Percentiles rank a stretch among this genome's conserved stretches.
Evolutionary conservation across 1,140 invertebrate species (phyloP).

Genomic region (Heterodera schachtii): DNA sequence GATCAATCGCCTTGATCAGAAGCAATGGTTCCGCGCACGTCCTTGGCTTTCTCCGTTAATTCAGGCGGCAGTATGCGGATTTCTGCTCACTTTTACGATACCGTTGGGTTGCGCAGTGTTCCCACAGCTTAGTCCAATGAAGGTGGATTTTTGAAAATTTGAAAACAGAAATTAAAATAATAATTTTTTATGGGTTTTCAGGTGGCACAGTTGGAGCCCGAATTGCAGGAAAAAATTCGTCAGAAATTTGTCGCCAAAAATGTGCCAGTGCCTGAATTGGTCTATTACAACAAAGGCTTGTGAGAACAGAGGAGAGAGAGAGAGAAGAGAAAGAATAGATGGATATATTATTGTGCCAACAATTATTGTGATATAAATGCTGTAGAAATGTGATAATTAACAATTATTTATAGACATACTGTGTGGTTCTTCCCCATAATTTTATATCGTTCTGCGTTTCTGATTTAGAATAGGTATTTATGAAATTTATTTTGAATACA

Average conservation of each 20-base stretch:
- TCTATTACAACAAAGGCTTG: constrained; percentile 58
- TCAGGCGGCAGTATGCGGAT: constrained; percentile 38
- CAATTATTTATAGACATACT: no score
- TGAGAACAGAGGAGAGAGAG: background rate
- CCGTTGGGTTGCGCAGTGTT: constrained; percentile 63
- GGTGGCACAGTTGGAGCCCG: constrained; percentile 40
- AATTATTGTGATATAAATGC: no score
- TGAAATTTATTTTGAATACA: no score
- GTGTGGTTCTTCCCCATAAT: no score
- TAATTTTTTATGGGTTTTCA: background rate
- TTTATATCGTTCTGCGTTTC: no score
- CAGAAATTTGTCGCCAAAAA: constrained; percentile 15
- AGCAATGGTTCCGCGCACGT: constrained; percentile 38
- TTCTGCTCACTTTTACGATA: constrained; percentile 42
- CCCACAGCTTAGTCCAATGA: constrained; percentile 49
- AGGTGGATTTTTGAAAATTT: constrained; percentile 36
- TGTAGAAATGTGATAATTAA: no score
- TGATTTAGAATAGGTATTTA: no score
- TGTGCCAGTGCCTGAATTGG: constrained; percentile 47
- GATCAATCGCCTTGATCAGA: constrained; percentile 49
- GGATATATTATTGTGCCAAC: no score
- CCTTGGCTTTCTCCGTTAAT: constrained; percentile 36
- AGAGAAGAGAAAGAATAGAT: no score
- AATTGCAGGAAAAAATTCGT: constrained; percentile 47
- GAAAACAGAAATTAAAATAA: no score